Base-by-base conservation (phyloP, 1,140 invertebrate species). In the Anastatus disparis region DNA sequence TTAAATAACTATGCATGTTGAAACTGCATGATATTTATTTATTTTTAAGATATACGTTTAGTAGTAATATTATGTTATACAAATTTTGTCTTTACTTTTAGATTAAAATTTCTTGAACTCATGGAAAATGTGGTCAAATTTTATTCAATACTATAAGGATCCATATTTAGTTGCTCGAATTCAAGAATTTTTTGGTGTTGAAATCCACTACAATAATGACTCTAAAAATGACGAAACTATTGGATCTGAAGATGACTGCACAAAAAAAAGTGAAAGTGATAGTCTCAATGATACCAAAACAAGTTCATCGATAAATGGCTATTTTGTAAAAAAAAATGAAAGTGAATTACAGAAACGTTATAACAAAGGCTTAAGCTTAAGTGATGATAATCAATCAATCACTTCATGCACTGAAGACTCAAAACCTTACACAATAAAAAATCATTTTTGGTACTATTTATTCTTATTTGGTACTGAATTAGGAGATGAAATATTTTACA, bases 401-500 rank as follows among this genome's bases (percentile, higher is more conserved):
- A 29, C 68, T 26, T 9, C 24, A 1, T 26, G 68, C n/a, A 50
- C 48, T 0, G 13, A 71, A 70, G 77, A 76, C 31, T 74, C 50
- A 13, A 77, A 69, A 27, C 29, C 63, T 73, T 87, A 63, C 89
- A 89, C 79, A 22, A 89, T 96, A 58, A 89, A 87, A n/a, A 94
- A 95, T 83, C 89, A 89, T 76, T 92, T 94, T 79, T 94, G 95
- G 91, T 95, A 95, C 84, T 95, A 94, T 84, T 80, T 97, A 50
- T 96, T 97, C 81, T 81, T 91, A 1, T 88, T 96, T 78, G 94
- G 94, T 13, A 95, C 95, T 1, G 90, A 91, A 63, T 83, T 97
- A 22, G 95, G 95, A 0, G 95, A 96, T 86, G 95, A 96, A 85
- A 88, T 93, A 66, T 97, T 97, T 86, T 97, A 97, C 83, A 89